phyloP scores from a whole-genome alignment of 2,888 invertebrate species.

The Napeogenes inachia region DNA sequence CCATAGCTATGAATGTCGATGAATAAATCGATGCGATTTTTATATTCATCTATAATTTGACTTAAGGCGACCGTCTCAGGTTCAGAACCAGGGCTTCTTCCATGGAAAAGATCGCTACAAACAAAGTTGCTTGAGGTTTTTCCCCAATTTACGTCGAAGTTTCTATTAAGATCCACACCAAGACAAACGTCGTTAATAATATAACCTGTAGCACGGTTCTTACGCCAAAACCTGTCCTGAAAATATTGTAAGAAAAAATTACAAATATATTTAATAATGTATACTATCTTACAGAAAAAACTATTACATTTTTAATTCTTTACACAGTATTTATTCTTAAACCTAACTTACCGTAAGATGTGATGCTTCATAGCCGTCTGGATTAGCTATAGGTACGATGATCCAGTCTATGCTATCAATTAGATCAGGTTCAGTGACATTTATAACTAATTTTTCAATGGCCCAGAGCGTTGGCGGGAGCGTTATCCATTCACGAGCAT shows the following conservation, averaged over 20 bases:
- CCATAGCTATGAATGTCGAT: conserved; percentile 87
- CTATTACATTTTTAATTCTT: not conserved
- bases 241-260: conserved; percentile 41
- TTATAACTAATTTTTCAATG: conserved; percentile 79
- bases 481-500: conserved; percentile 83
- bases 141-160: conserved; percentile 84
- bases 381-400: conserved; percentile 81
- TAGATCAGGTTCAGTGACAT: conserved; percentile 70
- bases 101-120: conserved; percentile 81
- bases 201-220: conserved; percentile 73
- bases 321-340: not conserved
- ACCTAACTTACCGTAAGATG: conserved; percentile 56
- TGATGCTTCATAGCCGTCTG: conserved; percentile 82
- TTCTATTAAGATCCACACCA: conserved; percentile 86
- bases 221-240: conserved; percentile 80
- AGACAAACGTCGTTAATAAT: conserved; percentile 77
- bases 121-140: conserved; percentile 61
- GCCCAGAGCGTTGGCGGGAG: conserved; percentile 79
- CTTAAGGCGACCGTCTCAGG: conserved; percentile 79
- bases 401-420: conserved; percentile 80
- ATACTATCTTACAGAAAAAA: not conserved
- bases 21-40: conserved; percentile 77
- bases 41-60: conserved; percentile 72
- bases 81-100: conserved; percentile 80
- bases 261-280: not conserved